These are phyloP conservation scores for Serinus canaria DNA, from an alignment of 2,113 vertebrate species.

Conservation along the genomic window DNA sequence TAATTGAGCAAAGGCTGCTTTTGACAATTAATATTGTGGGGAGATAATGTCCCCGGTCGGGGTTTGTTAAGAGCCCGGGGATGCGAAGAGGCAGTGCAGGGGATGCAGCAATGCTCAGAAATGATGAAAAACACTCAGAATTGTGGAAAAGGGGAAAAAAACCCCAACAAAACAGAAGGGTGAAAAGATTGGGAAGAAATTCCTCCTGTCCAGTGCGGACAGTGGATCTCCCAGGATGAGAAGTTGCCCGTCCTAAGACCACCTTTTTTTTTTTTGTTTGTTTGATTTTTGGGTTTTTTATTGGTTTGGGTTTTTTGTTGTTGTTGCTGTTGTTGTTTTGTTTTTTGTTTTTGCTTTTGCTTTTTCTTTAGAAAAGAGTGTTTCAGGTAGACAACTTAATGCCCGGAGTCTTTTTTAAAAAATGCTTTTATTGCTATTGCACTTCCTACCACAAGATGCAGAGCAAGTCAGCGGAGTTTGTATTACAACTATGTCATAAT, in stretches of 20 bases:
- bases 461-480: slow-evolving; percentile 79
- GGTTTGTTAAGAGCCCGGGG: not conserved
- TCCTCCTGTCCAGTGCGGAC: not conserved
- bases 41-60: not conserved
- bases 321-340: no score
- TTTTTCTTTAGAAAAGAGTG: not conserved
- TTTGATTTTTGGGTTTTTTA: not conserved
- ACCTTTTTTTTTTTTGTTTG: no score
- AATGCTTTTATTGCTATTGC: slow-evolving; percentile 74
- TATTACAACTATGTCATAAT: slow-evolving; percentile 83
- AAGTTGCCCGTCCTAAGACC: fast-evolving
- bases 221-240: not conserved
- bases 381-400: slow-evolving; percentile 44
- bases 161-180: fast-evolving
- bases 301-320: not conserved
- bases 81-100: not conserved
- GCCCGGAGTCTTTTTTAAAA: slow-evolving; percentile 42
- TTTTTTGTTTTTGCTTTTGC: no score
- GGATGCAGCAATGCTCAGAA: not conserved
- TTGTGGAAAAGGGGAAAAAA: fast-evolving
- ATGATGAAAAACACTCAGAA: not conserved
- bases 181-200: not conserved
- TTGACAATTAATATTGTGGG: slow-evolving; percentile 46
- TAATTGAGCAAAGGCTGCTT: slow-evolving; percentile 55
- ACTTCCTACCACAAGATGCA: slow-evolving; percentile 79